Evolutionary conservation across 2,888 invertebrate genomes (phyloP).

Genomic region (Chymomyza caudatula): DNA sequence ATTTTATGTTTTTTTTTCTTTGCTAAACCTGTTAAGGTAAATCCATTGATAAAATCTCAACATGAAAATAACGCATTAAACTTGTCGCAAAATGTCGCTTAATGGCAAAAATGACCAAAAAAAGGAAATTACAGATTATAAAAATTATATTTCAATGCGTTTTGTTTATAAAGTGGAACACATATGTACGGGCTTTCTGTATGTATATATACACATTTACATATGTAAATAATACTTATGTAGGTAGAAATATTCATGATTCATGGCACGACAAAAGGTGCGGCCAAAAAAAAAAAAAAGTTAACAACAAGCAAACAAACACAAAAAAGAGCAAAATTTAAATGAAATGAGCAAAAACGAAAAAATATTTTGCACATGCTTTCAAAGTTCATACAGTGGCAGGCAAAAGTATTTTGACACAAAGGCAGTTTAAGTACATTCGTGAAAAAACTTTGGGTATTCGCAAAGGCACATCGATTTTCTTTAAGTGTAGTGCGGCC

Average conservation of each 20-base stretch:
- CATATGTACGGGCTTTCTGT: constrained; percentile 33
- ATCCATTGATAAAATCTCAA: constrained; percentile 4
- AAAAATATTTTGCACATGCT: neutral
- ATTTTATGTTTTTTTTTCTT: neutral
- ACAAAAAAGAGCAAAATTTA: neutral
- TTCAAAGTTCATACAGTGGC: neutral
- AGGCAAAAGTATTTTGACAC: neutral
- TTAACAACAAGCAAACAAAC: neutral
- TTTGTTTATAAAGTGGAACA: constrained; percentile 60
- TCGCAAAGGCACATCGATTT: no score
- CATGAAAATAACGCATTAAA: constrained; percentile 5
- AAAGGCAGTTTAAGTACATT: no score
- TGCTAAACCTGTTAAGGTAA: neutral
- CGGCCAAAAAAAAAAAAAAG: constrained; percentile 23
- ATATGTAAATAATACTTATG: constrained; percentile 28
- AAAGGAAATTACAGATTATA: constrained; percentile 43
- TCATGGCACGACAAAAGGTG: constrained; percentile 64
- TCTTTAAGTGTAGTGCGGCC: no score
- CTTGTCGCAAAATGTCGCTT: constrained; percentile 5
- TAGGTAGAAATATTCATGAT: constrained; percentile 43
- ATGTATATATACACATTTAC: constrained; percentile 17
- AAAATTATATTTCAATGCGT: constrained; percentile 35
- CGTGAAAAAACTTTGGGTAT: no score
- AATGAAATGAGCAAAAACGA: neutral
- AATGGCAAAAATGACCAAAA: constrained; percentile 18